Evolutionary conservation across 2,888 invertebrate species (phyloP).

Genomic region (Lasioglossum leucozonium): DNA sequence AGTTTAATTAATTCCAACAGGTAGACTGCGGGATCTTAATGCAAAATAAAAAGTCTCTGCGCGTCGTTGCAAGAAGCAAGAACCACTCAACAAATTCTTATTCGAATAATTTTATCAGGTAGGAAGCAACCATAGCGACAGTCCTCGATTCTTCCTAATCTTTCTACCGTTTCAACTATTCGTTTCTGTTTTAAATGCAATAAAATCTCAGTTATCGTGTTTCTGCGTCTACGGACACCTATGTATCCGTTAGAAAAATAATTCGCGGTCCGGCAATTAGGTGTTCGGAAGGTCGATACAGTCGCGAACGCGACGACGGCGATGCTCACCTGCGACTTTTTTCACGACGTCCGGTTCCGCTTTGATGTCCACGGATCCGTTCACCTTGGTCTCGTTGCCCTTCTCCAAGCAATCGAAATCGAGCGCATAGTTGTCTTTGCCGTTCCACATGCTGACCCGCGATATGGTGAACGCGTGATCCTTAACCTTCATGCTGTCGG

Average conservation of each 20-base stretch:
- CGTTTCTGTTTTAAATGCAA: not conserved
- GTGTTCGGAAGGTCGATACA: not conserved
- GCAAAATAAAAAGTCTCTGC: not conserved
- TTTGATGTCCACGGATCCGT: conserved; percentile 71
- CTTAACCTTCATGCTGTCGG: conserved; percentile 44
- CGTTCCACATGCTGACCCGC: conserved; percentile 62
- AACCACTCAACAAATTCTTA: too few relatives aligned
- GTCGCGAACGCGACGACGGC: not conserved
- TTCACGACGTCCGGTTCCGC: conserved; percentile 73
- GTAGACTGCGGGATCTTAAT: not conserved
- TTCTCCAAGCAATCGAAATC: conserved; percentile 61
- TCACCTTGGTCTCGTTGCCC: conserved; percentile 63
- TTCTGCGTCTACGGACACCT: too few relatives aligned
- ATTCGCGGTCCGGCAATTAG: not conserved
- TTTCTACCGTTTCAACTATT: not conserved
- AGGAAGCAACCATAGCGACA: too few relatives aligned
- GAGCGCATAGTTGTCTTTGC: conserved; percentile 70
- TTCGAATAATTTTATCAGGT: not conserved
- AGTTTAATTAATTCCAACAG: not conserved
- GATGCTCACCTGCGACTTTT: conserved; percentile 77
- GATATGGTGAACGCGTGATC: conserved; percentile 61
- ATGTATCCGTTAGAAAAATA: not conserved
- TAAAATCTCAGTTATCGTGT: too few relatives aligned
- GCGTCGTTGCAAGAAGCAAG: too few relatives aligned
- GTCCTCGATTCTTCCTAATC: not conserved